phyloP scores from a whole-genome alignment of 23 tunicate species.

The Trididemnum miniatum region DNA sequence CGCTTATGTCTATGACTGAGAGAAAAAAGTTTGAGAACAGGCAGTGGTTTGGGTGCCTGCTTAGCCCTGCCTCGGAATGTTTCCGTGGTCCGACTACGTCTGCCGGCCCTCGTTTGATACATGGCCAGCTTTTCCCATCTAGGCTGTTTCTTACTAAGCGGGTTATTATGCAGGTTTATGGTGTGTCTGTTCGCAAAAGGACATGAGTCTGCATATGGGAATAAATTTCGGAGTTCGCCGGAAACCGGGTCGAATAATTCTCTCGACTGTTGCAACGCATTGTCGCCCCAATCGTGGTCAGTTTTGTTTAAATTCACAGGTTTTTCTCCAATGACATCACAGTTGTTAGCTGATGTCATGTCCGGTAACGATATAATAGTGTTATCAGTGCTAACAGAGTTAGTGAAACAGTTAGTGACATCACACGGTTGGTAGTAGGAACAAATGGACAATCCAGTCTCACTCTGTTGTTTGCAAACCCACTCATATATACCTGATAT shows the following conservation, averaged over 20 bases:
- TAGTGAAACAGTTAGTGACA: not conserved
- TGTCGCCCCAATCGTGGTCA: not conserved
- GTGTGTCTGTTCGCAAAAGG: conserved; percentile 7
- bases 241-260: not conserved
- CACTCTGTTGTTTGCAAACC: conserved; percentile 50
- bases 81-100: not conserved
- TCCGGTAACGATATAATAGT: not conserved
- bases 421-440: conserved; percentile 26
- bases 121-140: conserved; percentile 1
- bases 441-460: conserved; percentile 57
- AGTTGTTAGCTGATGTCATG: not conserved
- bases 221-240: not conserved
- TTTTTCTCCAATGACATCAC: not conserved
- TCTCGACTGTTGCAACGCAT: not conserved
- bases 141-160: not conserved
- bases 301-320: not conserved
- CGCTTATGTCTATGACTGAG: conserved; percentile 7
- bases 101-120: not conserved
- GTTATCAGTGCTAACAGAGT: not conserved
- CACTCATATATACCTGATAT: conserved; percentile 90
- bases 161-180: not conserved
- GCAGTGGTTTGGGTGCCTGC: not conserved
- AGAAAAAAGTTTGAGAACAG: conserved; percentile 7
- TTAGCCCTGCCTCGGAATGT: not conserved
- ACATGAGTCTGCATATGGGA: not conserved